Conservation (phyloP, 1,140 invertebrate species). For the Diploscapter pachys region DNA sequence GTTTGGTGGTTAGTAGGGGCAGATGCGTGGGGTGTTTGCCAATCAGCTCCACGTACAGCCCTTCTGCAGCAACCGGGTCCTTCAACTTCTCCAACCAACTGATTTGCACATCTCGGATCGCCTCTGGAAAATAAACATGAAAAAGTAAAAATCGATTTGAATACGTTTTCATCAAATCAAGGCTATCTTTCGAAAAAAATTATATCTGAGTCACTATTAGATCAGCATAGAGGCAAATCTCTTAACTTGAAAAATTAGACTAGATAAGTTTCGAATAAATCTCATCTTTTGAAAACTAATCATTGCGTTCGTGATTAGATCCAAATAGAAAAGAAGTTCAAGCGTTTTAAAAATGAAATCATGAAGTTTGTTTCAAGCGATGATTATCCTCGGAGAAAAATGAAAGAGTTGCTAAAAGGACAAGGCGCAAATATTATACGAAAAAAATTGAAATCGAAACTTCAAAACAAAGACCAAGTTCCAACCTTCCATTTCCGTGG, state of each 20-base stretch:
- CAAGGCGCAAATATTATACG: background rate
- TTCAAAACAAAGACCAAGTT: background rate
- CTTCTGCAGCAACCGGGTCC: slow-evolving; percentile 37
- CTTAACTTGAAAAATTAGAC: background rate
- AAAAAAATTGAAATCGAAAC: background rate
- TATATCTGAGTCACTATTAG: background rate
- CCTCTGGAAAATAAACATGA: slow-evolving; percentile 62
- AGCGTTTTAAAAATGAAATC: background rate
- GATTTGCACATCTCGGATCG: slow-evolving; percentile 73
- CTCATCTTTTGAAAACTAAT: background rate
- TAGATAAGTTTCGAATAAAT: background rate
- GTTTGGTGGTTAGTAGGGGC: slow-evolving; percentile 64
- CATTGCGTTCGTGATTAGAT: background rate
- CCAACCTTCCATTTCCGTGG: slow-evolving; percentile 16
- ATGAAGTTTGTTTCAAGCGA: background rate
- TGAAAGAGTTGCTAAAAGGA: background rate
- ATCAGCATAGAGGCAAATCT: background rate
- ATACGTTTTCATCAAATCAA: background rate
- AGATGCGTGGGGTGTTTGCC: slow-evolving; percentile 71
- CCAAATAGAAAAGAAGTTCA: too few relatives aligned
- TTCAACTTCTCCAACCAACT: slow-evolving; percentile 75
- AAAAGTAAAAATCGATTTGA: background rate
- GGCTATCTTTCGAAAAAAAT: background rate
- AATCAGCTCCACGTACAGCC: slow-evolving; percentile 73
- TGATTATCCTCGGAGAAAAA: background rate